Percentiles rank a stretch among this genome's conserved stretches.
These are phyloP conservation scores for Yoshiicerus persimilis DNA, from an alignment of 1,140 invertebrate species.

Conservation along the genomic window DNA sequence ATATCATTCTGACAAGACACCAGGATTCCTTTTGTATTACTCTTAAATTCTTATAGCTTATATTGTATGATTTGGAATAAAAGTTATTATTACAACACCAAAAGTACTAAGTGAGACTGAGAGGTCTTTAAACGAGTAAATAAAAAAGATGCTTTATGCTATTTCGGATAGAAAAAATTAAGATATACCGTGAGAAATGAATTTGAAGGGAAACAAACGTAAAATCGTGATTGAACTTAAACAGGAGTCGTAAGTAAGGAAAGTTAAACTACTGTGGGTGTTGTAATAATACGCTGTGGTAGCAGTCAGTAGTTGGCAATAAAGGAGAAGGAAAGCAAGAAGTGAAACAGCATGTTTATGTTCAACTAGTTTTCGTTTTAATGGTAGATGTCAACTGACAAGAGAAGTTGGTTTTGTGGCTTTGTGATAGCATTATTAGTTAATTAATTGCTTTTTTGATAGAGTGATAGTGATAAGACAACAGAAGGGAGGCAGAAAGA, in stretches of 20 bases:
- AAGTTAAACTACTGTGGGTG: background rate
- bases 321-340: background rate
- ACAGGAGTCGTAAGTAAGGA: background rate
- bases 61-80: too few species aligned
- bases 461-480: slow-evolving; percentile 24
- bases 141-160: background rate
- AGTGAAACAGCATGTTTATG: background rate
- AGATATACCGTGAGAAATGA: background rate
- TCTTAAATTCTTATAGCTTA: too few species aligned
- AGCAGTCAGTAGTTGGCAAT: background rate
- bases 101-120: too few species aligned
- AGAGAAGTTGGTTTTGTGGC: slow-evolving; percentile 20
- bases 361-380: slow-evolving; percentile 23
- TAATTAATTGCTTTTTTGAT: slow-evolving; percentile 27
- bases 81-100: background rate
- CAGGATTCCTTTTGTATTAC: too few species aligned
- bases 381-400: slow-evolving; percentile 23
- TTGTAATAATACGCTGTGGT: background rate
- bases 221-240: background rate
- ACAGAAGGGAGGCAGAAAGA: background rate
- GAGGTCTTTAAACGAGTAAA: too few species aligned
- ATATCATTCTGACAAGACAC: too few species aligned
- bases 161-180: background rate
- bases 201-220: background rate
- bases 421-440: slow-evolving; percentile 31